Percentiles rank a stretch among this genome's conserved stretches.
Evolutionary conservation across 2,888 invertebrate species (phyloP).

Genomic region (Phorcus lineatus): DNA sequence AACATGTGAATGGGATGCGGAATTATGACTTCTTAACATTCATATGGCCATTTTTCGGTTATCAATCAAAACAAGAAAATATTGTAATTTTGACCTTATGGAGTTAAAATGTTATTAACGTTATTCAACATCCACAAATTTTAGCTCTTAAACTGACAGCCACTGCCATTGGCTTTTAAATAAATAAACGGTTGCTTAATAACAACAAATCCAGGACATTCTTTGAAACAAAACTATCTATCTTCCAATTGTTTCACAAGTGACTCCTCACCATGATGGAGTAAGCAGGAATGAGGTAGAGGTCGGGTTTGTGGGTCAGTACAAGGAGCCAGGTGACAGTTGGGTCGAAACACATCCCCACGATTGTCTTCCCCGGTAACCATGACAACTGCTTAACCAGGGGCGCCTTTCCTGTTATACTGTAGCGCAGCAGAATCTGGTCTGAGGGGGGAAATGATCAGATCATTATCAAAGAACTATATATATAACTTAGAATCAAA

Average conservation of each 20-base stretch:
- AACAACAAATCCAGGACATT: no score
- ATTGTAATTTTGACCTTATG: no score
- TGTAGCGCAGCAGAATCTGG: conserved; percentile 60
- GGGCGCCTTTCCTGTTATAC: conserved; percentile 52
- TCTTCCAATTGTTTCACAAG: neutral
- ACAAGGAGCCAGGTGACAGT: conserved; percentile 86
- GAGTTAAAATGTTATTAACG: no score
- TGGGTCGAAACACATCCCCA: conserved; percentile 86
- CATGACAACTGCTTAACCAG: conserved; percentile 65
- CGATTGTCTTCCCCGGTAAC: conserved; percentile 65
- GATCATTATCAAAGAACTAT: neutral
- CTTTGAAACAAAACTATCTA: neutral
- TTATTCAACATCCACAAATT: no score
- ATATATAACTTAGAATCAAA: neutral
- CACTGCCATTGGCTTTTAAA: no score
- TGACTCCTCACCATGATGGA: conserved; percentile 76
- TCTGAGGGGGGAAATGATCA: conserved; percentile 49
- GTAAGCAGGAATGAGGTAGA: conserved; percentile 81
- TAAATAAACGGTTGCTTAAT: no score
- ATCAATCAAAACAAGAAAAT: no score
- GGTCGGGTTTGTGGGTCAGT: conserved; percentile 78
- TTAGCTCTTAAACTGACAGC: no score
- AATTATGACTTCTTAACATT: no score
- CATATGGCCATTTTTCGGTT: no score
- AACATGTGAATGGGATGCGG: no score